These are phyloP conservation scores for Spodoptera picta DNA, from an alignment of 2,888 invertebrate genomes.

Conservation along the genomic window DNA sequence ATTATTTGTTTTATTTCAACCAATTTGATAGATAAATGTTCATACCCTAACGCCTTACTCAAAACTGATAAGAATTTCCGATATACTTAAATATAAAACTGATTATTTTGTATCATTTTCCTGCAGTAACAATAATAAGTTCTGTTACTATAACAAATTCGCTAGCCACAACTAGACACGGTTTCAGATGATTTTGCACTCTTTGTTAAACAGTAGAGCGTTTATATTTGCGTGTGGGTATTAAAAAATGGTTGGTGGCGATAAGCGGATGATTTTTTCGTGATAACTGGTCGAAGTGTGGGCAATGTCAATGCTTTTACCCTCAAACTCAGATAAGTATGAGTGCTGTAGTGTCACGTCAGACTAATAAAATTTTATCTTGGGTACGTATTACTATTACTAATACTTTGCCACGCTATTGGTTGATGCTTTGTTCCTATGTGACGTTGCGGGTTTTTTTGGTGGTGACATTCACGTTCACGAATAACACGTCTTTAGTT, in stretches of 20 bases:
- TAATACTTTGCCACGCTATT: too few species aligned
- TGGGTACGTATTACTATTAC: too few species aligned
- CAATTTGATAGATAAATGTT: slow-evolving; percentile 2
- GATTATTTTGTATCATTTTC: slow-evolving; percentile 10
- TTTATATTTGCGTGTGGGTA: neutral
- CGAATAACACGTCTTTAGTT: too few species aligned
- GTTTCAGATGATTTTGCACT: neutral
- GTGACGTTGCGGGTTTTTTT: too few species aligned
- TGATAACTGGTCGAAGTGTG: slow-evolving; percentile 13
- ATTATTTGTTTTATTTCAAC: slow-evolving; percentile 21
- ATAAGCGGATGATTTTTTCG: slow-evolving; percentile 15
- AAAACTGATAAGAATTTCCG: slow-evolving; percentile 14
- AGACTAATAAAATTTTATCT: too few species aligned
- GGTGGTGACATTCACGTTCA: too few species aligned
- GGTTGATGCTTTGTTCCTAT: too few species aligned
- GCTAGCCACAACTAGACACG: slow-evolving; percentile 4
- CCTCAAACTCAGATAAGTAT: slow-evolving; percentile 6
- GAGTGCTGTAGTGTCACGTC: too few species aligned
- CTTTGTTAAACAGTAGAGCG: neutral
- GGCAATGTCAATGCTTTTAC: slow-evolving; percentile 22
- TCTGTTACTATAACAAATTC: slow-evolving; percentile 10
- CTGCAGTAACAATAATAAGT: neutral
- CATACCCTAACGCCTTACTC: slow-evolving; percentile 1
- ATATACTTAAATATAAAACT: neutral
- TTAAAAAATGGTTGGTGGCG: slow-evolving; percentile 1